Base-by-base conservation (phyloP, 2,113 vertebrate genomes). In the Sterrhoptilus dennistouni region DNA sequence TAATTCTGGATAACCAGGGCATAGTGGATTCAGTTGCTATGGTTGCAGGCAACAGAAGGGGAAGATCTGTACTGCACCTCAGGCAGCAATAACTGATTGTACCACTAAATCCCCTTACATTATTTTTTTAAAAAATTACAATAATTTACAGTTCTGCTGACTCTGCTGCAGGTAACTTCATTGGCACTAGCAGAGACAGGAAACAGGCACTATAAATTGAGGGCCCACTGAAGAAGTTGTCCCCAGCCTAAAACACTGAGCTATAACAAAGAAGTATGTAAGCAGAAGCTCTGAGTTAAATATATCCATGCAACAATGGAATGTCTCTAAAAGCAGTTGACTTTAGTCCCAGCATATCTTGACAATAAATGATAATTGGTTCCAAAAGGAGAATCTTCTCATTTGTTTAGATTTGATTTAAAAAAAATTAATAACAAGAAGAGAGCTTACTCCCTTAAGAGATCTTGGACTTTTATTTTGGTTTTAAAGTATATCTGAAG, bases 21-120 rank as follows among this genome's bases (percentile, higher is more conserved):
- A 81, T 40, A 87, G 93, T 92, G 72, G 65, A 86, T 95, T 90
- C 86, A 90, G 95, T 97, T 97, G 96, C 94, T 92, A 96, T 95
- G 93, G 94, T 96, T 96, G 89, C 96, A 92, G 54, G 89, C 83
- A 92, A 83, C 45, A 90, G 89, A 95, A 27, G 88, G 83, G 69
- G 57, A 95, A 91, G 64, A 84, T 94, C 44, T 91, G 60, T 95
- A 22, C 66, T 81, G 72, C 52, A 92, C 64, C 44, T 95, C 91
- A 84, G 93, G 68, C 89, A 92, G 89, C 80, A 92, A 29, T 60
- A 87, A 75, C 89, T 74, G 89, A 90, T 88, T 81, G 83, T 83
- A 63, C 42, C 56, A 50, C 71, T 89, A 86, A 92, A 93, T 87
- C 60, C 64, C 78, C 44, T 87, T 63, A 50, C 15, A 23, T 77